These are phyloP conservation scores for Apogon talboti DNA, from an alignment of 2,797 vertebrate species.

Conservation along the genomic window DNA sequence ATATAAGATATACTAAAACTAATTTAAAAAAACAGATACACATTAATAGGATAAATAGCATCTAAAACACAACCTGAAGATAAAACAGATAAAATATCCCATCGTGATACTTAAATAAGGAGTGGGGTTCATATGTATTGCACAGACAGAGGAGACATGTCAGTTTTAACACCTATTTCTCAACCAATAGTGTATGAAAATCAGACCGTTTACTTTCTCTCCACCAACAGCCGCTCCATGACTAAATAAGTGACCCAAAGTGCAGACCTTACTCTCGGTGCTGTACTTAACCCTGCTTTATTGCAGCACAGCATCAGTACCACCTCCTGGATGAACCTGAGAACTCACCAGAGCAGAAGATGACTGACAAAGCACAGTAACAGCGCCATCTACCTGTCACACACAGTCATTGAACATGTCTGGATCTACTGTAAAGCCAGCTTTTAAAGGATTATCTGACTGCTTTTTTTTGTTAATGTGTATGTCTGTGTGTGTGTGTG, in stretches of 20 bases:
- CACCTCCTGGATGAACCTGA: constrained; percentile 55
- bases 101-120: too few species aligned
- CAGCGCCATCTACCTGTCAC: constrained; percentile 44
- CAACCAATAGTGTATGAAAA: too few species aligned
- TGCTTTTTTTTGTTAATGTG: background rate
- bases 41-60: too few species aligned
- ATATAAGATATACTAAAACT: too few species aligned
- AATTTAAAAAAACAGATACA: too few species aligned
- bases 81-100: too few species aligned
- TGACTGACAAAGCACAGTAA: background rate
- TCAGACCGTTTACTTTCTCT: too few species aligned
- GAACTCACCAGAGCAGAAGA: background rate
- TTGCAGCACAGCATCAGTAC: constrained; percentile 21
- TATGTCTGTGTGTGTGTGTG: constrained; percentile 14
- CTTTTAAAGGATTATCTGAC: constrained; percentile 48
- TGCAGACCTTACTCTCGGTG: background rate
- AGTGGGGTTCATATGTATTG: too few species aligned
- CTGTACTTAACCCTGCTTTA: background rate
- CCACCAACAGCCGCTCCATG: too few species aligned
- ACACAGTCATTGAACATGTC: background rate
- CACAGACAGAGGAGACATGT: too few species aligned
- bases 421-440: background rate
- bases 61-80: too few species aligned
- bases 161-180: too few species aligned
- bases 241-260: background rate